Conservation (phyloP, 2,797 vertebrate genomes). For the Sebastolobus altivelis region DNA sequence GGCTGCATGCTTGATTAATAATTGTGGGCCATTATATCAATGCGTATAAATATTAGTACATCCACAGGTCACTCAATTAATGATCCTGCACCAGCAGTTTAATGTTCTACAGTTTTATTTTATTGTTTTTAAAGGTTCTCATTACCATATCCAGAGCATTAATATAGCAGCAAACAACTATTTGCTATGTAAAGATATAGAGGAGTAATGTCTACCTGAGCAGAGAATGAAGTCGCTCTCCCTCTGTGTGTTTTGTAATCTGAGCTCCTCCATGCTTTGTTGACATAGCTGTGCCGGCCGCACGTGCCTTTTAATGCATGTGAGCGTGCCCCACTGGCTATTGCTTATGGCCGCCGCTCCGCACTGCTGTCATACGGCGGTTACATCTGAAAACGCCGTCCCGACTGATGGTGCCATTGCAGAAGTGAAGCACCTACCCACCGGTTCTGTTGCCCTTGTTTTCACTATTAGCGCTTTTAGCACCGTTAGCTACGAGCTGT, state of each 20-base stretch:
- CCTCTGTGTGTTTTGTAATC: neutral
- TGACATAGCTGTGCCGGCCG: neutral
- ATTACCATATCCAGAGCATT: too few species aligned
- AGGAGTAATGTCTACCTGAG: neutral
- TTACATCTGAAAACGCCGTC: neutral
- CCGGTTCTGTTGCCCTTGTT: too few species aligned
- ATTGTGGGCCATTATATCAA: neutral
- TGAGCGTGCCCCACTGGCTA: neutral
- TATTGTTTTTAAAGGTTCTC: neutral
- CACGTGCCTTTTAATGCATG: neutral
- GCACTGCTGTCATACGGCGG: neutral
- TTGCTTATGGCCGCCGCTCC: neutral
- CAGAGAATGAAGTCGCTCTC: neutral
- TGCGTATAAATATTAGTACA: conserved; percentile 5
- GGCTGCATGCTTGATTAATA: conserved; percentile 10
- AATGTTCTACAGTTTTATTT: neutral
- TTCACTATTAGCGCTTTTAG: neutral
- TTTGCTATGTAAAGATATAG: neutral
- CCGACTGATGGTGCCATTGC: neutral
- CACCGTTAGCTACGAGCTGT: neutral
- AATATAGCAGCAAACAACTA: neutral
- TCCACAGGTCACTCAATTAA: conserved; percentile 11
- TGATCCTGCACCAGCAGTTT: conserved; percentile 3
- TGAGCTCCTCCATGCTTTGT: neutral
- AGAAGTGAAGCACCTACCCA: neutral